phyloP scores from a whole-genome alignment of 2,888 invertebrate genomes.

The Eledone cirrhosa region DNA sequence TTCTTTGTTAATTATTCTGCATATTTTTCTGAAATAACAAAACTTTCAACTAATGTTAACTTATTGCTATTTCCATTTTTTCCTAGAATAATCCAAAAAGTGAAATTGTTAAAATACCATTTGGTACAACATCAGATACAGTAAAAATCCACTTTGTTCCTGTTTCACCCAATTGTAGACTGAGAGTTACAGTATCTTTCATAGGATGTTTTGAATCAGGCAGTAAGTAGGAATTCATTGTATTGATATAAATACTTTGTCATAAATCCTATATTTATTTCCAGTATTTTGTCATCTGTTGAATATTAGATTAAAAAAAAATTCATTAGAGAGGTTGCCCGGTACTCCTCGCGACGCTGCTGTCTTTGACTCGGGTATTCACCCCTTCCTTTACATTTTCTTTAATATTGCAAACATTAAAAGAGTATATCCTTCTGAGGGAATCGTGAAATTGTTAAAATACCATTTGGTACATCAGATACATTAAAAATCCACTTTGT shows the following conservation, averaged over 20 bases:
- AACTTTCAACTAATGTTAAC: too few species aligned
- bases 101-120: background rate
- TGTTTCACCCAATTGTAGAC: background rate
- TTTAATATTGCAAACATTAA: too few species aligned
- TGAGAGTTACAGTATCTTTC: background rate
- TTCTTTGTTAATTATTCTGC: too few species aligned
- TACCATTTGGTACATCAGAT: conserved; percentile 13
- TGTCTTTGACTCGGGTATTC: too few species aligned
- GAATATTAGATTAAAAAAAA: too few species aligned
- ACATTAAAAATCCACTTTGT: background rate
- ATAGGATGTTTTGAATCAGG: conserved; percentile 1
- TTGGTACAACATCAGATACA: conserved; percentile 6
- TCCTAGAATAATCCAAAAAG: background rate
- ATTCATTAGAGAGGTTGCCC: too few species aligned
- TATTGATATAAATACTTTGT: background rate
- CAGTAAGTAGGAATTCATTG: background rate
- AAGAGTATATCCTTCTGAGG: too few species aligned
- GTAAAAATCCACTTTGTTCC: background rate
- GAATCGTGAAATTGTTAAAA: background rate
- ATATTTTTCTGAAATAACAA: too few species aligned
- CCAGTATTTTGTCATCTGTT: too few species aligned
- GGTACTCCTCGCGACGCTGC: too few species aligned
- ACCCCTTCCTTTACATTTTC: too few species aligned
- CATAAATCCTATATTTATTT: too few species aligned
- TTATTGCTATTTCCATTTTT: background rate